Conservation (phyloP, 2,113 vertebrate genomes). For the Lasiurus borealis region DNA sequence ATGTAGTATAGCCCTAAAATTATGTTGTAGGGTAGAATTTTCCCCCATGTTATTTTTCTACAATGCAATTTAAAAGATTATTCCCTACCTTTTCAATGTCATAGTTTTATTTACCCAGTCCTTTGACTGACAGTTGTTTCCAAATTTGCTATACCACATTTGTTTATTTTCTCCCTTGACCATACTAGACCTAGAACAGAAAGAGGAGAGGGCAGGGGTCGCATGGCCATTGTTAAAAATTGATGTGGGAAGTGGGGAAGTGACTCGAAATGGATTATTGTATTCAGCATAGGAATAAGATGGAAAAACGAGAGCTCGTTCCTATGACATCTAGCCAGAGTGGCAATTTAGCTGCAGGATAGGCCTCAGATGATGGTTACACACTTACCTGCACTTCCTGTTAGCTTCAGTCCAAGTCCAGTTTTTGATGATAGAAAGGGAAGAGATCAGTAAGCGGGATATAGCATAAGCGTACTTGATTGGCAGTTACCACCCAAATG, state of each 20-base stretch:
- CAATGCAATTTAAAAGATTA: neutral
- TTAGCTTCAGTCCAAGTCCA: neutral
- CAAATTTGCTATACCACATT: neutral
- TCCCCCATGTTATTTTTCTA: neutral
- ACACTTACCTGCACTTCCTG: neutral
- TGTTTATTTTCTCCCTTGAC: neutral
- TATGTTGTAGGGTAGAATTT: neutral
- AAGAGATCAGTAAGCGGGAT: neutral
- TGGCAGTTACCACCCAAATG: too few relatives aligned
- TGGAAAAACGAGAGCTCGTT: neutral
- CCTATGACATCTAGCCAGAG: neutral
- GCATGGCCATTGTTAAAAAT: neutral
- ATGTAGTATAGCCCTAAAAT: neutral
- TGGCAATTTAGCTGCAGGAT: neutral
- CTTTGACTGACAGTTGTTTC: neutral
- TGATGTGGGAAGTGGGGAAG: neutral
- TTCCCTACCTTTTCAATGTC: neutral
- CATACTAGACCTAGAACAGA: neutral
- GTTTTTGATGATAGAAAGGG: neutral
- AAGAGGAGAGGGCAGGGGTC: neutral
- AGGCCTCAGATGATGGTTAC: neutral
- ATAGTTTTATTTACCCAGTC: neutral
- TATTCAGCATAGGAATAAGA: neutral
- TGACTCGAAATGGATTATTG: neutral
- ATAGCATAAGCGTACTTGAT: fast-evolving